phyloP scores from a whole-genome alignment of 2,888 invertebrate species.

The Apodemia hepburni region DNA sequence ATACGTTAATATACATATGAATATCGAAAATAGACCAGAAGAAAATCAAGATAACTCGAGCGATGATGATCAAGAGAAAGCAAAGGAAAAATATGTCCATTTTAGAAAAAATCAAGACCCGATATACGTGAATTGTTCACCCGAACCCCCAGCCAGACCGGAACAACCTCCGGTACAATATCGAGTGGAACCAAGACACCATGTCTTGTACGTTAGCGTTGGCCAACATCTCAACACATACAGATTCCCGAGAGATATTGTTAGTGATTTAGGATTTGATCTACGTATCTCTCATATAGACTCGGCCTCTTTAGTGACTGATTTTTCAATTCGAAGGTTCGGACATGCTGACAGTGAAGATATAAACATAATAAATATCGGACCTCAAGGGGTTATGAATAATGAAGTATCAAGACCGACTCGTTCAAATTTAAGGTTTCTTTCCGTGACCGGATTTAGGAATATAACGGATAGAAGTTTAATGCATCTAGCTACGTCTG shows the following conservation, averaged over 20 bases:
- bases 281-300: conserved; percentile 34
- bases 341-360: conserved; percentile 53
- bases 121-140: conserved; percentile 29
- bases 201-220: conserved; percentile 50
- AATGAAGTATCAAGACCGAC: conserved; percentile 42
- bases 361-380: conserved; percentile 52
- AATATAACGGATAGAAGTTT: conserved; percentile 82
- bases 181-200: conserved; percentile 38
- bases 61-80: conserved; percentile 19
- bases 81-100: conserved; percentile 28
- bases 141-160: conserved; percentile 17
- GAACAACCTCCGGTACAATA: conserved; percentile 26
- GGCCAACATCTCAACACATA: conserved; percentile 39
- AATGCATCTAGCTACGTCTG: conserved; percentile 80
- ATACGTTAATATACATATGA: conserved; percentile 21
- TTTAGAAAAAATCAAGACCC: conserved; percentile 37
- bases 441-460: conserved; percentile 80
- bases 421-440: conserved; percentile 67
- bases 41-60: conserved; percentile 12
- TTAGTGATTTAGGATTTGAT: conserved; percentile 26
- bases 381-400: conserved; percentile 31
- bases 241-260: conserved; percentile 37
- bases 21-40: conserved; percentile 18
- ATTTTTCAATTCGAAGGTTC: conserved; percentile 52
- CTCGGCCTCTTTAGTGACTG: conserved; percentile 47